A percentile compares a stretch with the other conserved stretches of the same genome.
These are phyloP conservation scores for Malurus splendens DNA, from an alignment of 2,797 vertebrate species.

Conservation along the genomic window DNA sequence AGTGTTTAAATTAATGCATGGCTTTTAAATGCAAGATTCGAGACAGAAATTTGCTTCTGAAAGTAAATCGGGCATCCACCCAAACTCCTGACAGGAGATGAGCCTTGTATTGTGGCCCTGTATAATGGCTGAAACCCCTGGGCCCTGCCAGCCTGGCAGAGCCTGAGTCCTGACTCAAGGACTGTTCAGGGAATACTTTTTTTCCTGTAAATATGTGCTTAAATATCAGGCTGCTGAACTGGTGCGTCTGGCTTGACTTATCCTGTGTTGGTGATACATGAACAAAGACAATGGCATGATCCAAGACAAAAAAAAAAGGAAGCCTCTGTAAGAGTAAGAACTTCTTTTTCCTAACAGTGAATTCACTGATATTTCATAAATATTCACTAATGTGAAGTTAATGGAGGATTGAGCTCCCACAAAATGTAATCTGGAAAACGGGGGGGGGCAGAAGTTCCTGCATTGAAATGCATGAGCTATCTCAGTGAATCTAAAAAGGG, in stretches of 20 bases:
- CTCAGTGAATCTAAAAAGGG: not conserved
- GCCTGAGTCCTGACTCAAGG: not conserved
- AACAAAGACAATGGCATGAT: not conserved
- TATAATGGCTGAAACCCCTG: not conserved
- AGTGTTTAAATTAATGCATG: not conserved
- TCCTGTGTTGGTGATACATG: not conserved
- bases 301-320: not conserved
- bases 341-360: not conserved
- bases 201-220: not conserved
- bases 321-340: not conserved
- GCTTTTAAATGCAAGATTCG: not conserved
- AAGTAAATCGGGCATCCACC: not conserved
- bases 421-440: not conserved
- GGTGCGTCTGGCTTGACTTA: not conserved
- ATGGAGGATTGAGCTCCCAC: not conserved
- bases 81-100: not conserved
- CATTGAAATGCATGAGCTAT: not conserved
- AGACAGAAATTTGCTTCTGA: constrained; percentile 9
- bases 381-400: not conserved
- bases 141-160: not conserved
- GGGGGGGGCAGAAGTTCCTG: not conserved
- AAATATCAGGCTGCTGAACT: not conserved
- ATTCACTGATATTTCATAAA: not conserved
- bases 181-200: not conserved
- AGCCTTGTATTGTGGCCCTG: not conserved